Evolutionary conservation across 2,797 vertebrate species (phyloP), one percentile per base, ranked within the genome.

Genomic region (Helarctos malayanus): DNA sequence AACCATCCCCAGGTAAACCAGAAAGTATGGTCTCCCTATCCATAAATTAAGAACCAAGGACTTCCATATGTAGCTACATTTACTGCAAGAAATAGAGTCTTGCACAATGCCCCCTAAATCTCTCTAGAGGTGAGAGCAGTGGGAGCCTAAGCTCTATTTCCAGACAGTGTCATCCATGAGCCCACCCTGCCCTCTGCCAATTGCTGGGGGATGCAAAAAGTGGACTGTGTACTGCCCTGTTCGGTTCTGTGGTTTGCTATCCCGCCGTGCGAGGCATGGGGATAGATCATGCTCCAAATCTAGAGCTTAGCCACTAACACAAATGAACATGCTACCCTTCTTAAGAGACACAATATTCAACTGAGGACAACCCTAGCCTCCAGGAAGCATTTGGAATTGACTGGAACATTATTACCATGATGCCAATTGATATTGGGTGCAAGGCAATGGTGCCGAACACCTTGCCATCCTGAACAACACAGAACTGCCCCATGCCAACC

Each of bases 91-190:
- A 45, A 23, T 0, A 16, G 38, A 21, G 1, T 21, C 23, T 86
- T 84, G 15, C 41, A 41, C 25, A 49, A 27, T 14, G 11, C 2
- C 38, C n/a, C 23, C 47, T 32, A 38, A 4, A 15, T 59, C 65
- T 54, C 49, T 65, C 85, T 38, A 27, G 9, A 68, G 7, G n/a
- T 8, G 49, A 68, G 27, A 78, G 13, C 29, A 29, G 2, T 5
- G 18, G 61, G 27, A 7, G 11, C 15, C 9, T 11, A 76, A 57
- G 25, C 82, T 79, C 41, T 35, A 27, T 81, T 82, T 59, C 23
- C 23, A 25, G 41, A 68, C 5, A 38, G 57, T 0, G 11, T 18
- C 1, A 5, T 32, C 71, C 3, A 1, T 0, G 65, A 75, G 15
- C 13, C 15, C 15, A 25, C 9, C 29, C 16, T 91, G 10, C 45